phyloP scores from a whole-genome alignment of 2,113 vertebrate genomes.

The Pachycephala philippinensis region DNA sequence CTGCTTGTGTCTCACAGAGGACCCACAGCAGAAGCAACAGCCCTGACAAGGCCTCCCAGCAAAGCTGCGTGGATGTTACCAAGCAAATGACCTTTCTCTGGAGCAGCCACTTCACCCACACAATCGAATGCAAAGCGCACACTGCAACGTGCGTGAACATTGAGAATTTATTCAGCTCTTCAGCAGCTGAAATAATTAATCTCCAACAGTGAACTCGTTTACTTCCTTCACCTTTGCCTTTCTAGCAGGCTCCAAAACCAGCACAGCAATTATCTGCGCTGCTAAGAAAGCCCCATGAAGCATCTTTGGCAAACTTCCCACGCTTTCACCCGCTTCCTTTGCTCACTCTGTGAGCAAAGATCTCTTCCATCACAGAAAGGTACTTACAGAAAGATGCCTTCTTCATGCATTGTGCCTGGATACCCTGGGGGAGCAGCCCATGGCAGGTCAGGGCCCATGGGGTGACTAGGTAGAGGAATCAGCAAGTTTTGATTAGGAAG shows the following conservation, averaged over 20 bases:
- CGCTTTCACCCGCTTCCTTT: background rate
- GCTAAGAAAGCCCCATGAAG: background rate
- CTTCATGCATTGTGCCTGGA: background rate
- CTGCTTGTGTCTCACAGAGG: background rate
- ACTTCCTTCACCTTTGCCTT: background rate
- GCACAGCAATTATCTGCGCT: background rate
- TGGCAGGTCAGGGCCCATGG: background rate
- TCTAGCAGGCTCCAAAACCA: background rate
- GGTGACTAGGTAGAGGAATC: background rate
- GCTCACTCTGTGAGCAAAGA: background rate
- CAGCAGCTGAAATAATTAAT: constrained; percentile 32
- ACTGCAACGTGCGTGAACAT: background rate
- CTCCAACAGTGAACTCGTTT: background rate
- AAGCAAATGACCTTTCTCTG: background rate
- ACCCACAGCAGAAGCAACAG: background rate
- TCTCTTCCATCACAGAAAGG: background rate
- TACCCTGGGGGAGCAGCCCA: background rate
- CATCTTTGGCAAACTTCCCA: background rate
- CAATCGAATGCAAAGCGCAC: rapidly evolving
- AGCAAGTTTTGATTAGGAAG: background rate
- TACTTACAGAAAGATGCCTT: background rate
- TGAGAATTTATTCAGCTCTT: background rate
- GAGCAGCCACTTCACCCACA: background rate
- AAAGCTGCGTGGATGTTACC: background rate
- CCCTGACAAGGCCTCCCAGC: background rate